Evolutionary conservation across 2,797 vertebrate species (phyloP), one percentile per base, ranked within the genome.

Genomic region (Sebastes hubbsi): DNA sequence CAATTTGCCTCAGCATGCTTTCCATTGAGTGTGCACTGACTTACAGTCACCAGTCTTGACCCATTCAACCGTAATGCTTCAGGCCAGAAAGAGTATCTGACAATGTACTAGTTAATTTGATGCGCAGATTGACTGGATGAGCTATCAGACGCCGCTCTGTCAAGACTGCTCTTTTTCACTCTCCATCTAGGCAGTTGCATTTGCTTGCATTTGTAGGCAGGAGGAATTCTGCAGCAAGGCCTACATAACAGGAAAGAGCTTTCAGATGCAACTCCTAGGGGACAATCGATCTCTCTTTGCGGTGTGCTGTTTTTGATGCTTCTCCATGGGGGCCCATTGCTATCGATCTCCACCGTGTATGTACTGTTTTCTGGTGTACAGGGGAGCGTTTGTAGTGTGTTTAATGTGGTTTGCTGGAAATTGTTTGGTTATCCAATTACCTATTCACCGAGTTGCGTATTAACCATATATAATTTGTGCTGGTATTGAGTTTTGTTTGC

Each of bases 251-350:
- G 86, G 70, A 89, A 92, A 87, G 82, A 88, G 88, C 87, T 90
- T 88, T 92, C 88, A 89, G 76, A 90, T 85, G 83, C 75, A 72
- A 77, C 78, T 89, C 89, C 86, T 85, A 2, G 75, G 85, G 84
- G 87, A 86, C 81, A 75, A 94, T 95, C 75, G 88, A 95, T 94
- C 86, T 83, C 72, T 90, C 76, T 91, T 84, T 86, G 87, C 81
- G 7, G 75, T 80, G 77, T 80, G 77, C 78, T 87, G 82, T 88
- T 90, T 91, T 88, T 80, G 83, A 83, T 67, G 60, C 73, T 87
- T 69, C 83, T 91, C 86, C 85, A 62, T 74, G 71, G 87, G 75
- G 85, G 68, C 83, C 72, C 64, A 80, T 92, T 90, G 84, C 87
- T 70, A 92, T 94, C 55, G 87, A 92, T 89, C 80, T 29, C 46